Conservation (phyloP, 2,113 vertebrate genomes). For the Tonatia bakeri region DNA sequence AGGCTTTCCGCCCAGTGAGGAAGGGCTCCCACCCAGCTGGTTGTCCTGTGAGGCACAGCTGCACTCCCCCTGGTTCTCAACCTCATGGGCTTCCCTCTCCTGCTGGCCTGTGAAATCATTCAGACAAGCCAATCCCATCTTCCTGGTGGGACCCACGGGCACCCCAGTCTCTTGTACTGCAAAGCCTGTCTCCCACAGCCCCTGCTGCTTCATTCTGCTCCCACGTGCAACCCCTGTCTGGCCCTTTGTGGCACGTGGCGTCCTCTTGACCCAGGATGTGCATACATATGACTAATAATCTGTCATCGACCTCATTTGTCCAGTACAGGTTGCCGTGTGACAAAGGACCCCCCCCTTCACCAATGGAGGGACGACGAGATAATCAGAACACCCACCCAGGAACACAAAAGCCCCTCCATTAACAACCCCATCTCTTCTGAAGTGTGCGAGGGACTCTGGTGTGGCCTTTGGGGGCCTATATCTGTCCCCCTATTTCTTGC, state of each 20-base stretch:
- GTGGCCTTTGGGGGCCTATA: not conserved
- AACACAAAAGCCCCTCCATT: not conserved
- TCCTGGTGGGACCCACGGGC: not conserved
- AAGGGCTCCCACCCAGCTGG: not conserved
- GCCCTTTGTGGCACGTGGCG: rapidly evolving
- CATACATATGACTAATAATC: not conserved
- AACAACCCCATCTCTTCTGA: not conserved
- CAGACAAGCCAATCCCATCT: not conserved
- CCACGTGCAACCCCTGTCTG: no score
- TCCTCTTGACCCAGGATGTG: not conserved
- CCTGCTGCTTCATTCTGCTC: not conserved
- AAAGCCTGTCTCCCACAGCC: not conserved
- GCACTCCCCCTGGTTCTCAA: not conserved
- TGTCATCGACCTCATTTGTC: not conserved
- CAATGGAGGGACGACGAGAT: not conserved
- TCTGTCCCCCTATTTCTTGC: not conserved
- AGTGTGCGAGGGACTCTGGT: not conserved
- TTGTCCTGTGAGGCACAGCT: not conserved
- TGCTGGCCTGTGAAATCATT: not conserved
- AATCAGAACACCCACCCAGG: not conserved
- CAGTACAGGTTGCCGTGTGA: not conserved
- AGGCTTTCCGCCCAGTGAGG: rapidly evolving
- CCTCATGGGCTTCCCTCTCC: not conserved
- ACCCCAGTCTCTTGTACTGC: not conserved
- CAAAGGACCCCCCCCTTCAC: not conserved